phyloP scores from a whole-genome alignment of 2,113 vertebrate species.

The Vulpes ferrilata region DNA sequence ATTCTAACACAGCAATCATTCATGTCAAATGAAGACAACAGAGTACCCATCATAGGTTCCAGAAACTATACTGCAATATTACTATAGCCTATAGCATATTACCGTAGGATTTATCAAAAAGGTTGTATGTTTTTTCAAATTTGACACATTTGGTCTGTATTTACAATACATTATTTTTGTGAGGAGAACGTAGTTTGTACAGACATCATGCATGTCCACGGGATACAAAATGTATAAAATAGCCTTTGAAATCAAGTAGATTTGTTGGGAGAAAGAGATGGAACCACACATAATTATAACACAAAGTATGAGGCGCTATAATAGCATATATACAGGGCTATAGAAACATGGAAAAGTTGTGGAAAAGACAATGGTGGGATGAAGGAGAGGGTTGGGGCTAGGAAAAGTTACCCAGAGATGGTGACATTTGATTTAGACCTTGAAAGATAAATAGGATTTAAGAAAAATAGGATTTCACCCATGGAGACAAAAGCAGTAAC shows the following conservation, averaged over 20 bases:
- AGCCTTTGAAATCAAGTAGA: not conserved
- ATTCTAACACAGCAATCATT: not conserved
- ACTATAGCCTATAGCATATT: not conserved
- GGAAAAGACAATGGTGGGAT: not conserved
- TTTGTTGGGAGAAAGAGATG: not conserved
- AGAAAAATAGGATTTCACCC: not conserved
- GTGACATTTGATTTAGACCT: not conserved
- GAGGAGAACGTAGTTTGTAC: not conserved
- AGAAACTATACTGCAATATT: not conserved
- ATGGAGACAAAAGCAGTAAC: not conserved
- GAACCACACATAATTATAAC: not conserved
- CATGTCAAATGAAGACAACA: not conserved
- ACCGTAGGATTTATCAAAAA: not conserved
- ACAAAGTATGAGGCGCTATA: not conserved
- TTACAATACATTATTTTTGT: not conserved
- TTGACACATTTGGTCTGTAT: not conserved
- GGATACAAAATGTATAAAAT: not conserved
- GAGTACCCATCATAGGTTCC: not conserved
- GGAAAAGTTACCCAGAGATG: not conserved
- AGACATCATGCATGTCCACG: not conserved
- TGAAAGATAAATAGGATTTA: not conserved
- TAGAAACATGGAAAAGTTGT: not conserved
- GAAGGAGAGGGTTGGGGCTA: not conserved
- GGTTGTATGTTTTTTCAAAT: not conserved
- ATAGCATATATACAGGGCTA: not conserved